These are phyloP conservation scores for Panzeria rudis DNA, from an alignment of 2,888 invertebrate genomes.

Conservation along the genomic window DNA sequence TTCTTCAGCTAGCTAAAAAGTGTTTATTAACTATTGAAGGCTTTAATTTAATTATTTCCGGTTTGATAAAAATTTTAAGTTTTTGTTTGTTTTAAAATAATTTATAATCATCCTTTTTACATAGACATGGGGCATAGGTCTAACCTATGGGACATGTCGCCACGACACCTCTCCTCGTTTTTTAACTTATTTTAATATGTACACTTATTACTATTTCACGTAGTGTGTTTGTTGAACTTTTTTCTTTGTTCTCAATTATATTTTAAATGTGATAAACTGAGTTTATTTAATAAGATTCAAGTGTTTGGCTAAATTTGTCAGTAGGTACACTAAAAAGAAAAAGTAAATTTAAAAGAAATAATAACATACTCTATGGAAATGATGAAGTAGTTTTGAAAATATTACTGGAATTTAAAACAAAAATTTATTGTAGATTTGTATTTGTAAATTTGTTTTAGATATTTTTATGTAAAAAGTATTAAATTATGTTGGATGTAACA, in stretches of 20 bases:
- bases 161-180: too few species aligned
- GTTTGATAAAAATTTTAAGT: too few species aligned
- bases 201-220: slow-evolving; percentile 27
- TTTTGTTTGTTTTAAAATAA: too few species aligned
- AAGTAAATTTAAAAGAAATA: slow-evolving; percentile 13
- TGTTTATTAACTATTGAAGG: too few species aligned
- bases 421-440: slow-evolving; percentile 14
- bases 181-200: too few species aligned
- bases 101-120: too few species aligned
- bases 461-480: background rate
- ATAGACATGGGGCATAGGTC: too few species aligned
- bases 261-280: background rate
- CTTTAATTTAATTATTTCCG: too few species aligned
- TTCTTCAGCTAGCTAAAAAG: too few species aligned
- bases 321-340: background rate
- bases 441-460: background rate
- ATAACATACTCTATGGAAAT: slow-evolving; percentile 55
- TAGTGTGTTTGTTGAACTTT: too few species aligned
- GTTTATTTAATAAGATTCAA: background rate
- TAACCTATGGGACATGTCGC: too few species aligned
- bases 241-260: too few species aligned
- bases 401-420: slow-evolving; percentile 43
- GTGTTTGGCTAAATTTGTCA: background rate
- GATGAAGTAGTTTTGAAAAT: slow-evolving; percentile 57
- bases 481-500: background rate